Evolutionary conservation across 2,888 invertebrate genomes (phyloP).

Genomic region (Apocheima hispidaria): DNA sequence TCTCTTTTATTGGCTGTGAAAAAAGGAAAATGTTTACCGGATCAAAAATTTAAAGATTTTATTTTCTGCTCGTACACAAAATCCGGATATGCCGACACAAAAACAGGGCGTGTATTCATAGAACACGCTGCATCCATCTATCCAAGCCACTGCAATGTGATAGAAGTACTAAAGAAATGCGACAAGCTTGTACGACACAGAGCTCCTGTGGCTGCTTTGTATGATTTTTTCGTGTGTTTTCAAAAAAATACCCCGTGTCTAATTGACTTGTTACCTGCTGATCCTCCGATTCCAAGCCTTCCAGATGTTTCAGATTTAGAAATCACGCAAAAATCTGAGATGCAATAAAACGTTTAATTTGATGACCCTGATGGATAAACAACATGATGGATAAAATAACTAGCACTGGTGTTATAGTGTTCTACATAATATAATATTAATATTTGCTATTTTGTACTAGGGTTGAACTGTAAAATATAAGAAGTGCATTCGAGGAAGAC

Average conservation of each 20-base stretch:
- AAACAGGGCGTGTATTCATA: not conserved
- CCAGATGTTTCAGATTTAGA: not conserved
- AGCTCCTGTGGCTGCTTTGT: not conserved
- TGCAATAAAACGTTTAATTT: too few species aligned
- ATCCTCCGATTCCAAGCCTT: not conserved
- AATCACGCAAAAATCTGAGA: too few species aligned
- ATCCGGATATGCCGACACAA: not conserved
- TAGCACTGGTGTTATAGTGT: too few species aligned
- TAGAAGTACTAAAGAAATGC: not conserved
- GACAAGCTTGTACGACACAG: not conserved
- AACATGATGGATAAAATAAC: too few species aligned
- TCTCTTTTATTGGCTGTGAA: not conserved
- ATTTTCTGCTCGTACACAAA: constrained; percentile 1
- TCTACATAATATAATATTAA: too few species aligned
- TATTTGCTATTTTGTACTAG: too few species aligned
- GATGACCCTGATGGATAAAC: too few species aligned
- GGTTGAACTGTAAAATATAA: too few species aligned
- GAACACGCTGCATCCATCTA: not conserved
- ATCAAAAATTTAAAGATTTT: not conserved
- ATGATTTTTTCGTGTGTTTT: not conserved
- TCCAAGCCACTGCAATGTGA: not conserved
- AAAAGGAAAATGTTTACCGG: not conserved
- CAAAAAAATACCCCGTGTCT: not conserved
- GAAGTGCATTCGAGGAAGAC: too few species aligned
- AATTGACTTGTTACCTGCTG: not conserved